Base-by-base conservation (phyloP, 2,113 vertebrate genomes). In the Aphelocoma coerulescens region DNA sequence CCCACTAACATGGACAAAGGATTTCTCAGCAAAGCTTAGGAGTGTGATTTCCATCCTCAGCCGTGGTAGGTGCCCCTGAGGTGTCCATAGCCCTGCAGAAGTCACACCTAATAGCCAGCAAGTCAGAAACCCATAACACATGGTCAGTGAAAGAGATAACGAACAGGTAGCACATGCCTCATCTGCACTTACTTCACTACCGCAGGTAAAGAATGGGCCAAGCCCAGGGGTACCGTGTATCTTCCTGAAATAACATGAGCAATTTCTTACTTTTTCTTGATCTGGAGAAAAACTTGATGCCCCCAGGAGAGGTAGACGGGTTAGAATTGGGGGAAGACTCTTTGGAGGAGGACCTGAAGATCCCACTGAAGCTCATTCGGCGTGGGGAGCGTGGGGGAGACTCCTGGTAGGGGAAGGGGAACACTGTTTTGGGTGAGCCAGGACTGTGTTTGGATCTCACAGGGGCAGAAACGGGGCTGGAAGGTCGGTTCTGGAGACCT, bases 311-410 rank as follows among this genome's bases (percentile, higher is more conserved):
- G 85, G 99, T 98, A 80, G 98, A 98, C 9, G 98, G 96, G 84
- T 98, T 98, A 93, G 98, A 98, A 95, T 37, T 97, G 93, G 96
- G 98, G 85, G 97, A 97, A 4, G 98, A 98, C 41, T 99, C 99
- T 96, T 98, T 98, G 97, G 98, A 99, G 10, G 99, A 98, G 7
- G 98, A 99, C 91, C 98, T 98, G 96, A 99, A 99, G 97, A 99
- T 99, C 63, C 99, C 99, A 27, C 98, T 99, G 98, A 99, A 99
- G 96, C 99, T 99, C 98, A 99, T 98, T 75, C 99, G 99, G 33
- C 98, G 98, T 9, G 98, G 98, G 11, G 99, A 98, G 88, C 98
- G 98, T 18, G 98, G 99, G 4, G 99, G 98, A 19, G 99, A 99
- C 95, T 98, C 98, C 92, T 99, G 99, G 93, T 98, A 97, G 55